These are phyloP conservation scores for Ornithoptera priamus DNA, from an alignment of 2,888 invertebrate species.

Conservation along the genomic window DNA sequence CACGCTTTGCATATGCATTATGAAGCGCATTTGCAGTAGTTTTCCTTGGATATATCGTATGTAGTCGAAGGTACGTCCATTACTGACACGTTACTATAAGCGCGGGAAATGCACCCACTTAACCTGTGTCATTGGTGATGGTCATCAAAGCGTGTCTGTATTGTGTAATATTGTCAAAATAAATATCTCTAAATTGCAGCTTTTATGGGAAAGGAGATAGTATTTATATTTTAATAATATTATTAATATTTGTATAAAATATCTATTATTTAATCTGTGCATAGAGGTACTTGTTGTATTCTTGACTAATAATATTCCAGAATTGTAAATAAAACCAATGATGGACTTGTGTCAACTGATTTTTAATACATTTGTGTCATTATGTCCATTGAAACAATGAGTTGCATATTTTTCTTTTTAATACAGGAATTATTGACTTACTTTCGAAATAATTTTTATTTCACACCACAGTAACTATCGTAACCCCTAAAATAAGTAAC, in stretches of 20 bases:
- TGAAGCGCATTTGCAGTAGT: constrained; percentile 82
- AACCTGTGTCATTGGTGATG: constrained; percentile 60
- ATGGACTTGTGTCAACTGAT: constrained; percentile 12
- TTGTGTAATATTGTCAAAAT: background rate
- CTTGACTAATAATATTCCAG: constrained; percentile 56
- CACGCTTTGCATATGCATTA: constrained; percentile 82
- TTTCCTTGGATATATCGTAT: constrained; percentile 81
- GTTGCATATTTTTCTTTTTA: constrained; percentile 10
- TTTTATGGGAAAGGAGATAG: constrained; percentile 2
- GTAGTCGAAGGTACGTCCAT: constrained; percentile 81
- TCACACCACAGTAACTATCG: constrained; percentile 26
- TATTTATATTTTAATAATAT: background rate
- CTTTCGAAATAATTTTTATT: constrained; percentile 23
- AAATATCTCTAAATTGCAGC: background rate
- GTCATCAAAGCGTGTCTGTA: constrained; percentile 40
- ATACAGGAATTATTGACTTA: constrained; percentile 12
- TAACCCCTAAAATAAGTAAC: constrained; percentile 24
- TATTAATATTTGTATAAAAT: constrained; percentile 1
- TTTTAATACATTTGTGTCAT: constrained; percentile 9
- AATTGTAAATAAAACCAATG: constrained; percentile 16
- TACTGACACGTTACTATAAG: constrained; percentile 71
- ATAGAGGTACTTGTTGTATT: constrained; percentile 66
- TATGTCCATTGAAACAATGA: constrained; percentile 14
- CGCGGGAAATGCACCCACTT: constrained; percentile 60
- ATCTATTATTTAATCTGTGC: constrained; percentile 27